phyloP scores from a whole-genome alignment of 2,888 invertebrate species.

The Perdita meconis region DNA sequence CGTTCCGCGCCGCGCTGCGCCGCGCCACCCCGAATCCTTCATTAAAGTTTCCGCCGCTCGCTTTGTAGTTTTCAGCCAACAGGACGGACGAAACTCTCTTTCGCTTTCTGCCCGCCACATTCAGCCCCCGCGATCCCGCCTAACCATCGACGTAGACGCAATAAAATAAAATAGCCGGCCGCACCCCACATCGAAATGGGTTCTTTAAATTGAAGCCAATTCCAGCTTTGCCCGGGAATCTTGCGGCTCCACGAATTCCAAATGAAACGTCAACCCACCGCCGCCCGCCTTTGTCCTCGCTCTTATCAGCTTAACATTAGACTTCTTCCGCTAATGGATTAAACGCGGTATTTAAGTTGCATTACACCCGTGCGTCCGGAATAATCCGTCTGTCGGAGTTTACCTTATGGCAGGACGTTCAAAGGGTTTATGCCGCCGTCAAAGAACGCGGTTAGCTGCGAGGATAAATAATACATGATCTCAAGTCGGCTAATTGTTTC shows the following conservation, averaged over 20 bases:
- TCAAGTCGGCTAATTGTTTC: not conserved
- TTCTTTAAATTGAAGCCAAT: conserved; percentile 22
- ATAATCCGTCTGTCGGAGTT: conserved; percentile 2
- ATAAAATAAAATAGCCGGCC: conserved; percentile 31
- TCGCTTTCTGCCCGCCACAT: conserved; percentile 21
- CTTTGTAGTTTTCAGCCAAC: conserved; percentile 70
- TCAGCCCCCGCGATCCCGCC: conserved; percentile 33
- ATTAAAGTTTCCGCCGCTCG: conserved; percentile 71
- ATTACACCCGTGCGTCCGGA: conserved; percentile 4
- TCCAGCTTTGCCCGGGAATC: not conserved
- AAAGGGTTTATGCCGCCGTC: not conserved
- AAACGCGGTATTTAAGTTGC: conserved; percentile 24
- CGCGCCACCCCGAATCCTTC: conserved; percentile 61
- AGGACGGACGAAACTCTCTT: conserved; percentile 58
- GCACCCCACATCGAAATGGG: not conserved
- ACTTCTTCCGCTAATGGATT: conserved; percentile 25
- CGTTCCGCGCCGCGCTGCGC: no score
- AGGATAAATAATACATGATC: not conserved
- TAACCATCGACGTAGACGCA: conserved; percentile 18
- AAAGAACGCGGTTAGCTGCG: not conserved
- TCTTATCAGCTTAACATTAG: conserved; percentile 26
- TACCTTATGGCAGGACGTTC: not conserved
- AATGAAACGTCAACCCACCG: conserved; percentile 14
- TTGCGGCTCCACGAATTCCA: not conserved
- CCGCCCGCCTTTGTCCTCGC: not conserved